phyloP scores from a whole-genome alignment of 2,797 vertebrate species.

The Phoeniculus purpureus region DNA sequence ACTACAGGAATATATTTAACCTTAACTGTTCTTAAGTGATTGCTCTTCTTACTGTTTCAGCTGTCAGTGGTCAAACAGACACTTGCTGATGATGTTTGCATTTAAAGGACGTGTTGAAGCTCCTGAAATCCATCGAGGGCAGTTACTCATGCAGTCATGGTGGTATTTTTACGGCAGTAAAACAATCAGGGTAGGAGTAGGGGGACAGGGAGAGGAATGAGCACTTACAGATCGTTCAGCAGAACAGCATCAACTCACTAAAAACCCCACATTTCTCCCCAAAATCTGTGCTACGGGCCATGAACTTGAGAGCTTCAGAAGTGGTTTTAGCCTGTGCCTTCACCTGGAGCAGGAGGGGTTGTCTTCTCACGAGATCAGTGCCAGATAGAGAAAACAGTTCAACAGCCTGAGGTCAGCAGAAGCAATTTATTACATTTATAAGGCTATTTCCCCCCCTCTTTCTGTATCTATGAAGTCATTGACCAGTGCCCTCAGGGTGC shows the following conservation, averaged over 20 bases:
- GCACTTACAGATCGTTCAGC: background rate
- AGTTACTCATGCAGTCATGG: background rate
- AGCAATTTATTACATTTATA: background rate
- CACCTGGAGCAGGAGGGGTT: background rate
- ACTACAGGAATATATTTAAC: conserved; percentile 36
- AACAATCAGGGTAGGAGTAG: background rate
- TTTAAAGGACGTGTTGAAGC: conserved; percentile 8
- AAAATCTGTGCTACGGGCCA: background rate
- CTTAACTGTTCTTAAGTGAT: conserved; percentile 43
- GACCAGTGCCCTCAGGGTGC: background rate
- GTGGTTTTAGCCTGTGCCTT: background rate
- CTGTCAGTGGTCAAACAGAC: conserved; percentile 31
- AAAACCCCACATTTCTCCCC: rapidly evolving
- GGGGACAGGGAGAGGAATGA: background rate
- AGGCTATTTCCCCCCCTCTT: background rate
- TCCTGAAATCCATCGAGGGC: conserved; percentile 16
- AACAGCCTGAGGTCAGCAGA: background rate
- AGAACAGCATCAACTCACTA: background rate
- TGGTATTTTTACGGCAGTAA: background rate
- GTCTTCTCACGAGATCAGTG: background rate
- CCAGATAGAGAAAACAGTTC: background rate
- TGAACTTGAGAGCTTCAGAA: background rate
- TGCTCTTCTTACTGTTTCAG: conserved; percentile 25
- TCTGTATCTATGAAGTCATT: background rate
- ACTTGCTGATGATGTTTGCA: conserved; percentile 12